Evolutionary conservation across 1,140 invertebrate species (phyloP).

Genomic region (Physella acuta): DNA sequence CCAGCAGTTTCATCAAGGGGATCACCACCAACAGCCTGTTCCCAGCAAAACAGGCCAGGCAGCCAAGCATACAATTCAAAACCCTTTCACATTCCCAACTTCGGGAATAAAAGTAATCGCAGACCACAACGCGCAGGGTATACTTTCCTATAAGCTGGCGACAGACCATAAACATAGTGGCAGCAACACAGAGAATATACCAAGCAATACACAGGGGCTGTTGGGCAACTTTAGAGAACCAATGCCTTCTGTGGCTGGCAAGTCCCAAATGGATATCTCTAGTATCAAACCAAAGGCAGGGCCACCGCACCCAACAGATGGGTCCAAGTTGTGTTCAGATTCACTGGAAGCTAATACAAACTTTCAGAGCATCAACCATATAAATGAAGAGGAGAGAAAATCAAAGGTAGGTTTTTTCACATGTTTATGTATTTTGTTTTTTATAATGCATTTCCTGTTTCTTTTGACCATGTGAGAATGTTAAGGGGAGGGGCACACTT

Average conservation of each 20-base stretch:
- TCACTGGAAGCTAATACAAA: not conserved
- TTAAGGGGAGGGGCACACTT: too few species aligned
- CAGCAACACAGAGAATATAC: not conserved
- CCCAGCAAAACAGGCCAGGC: not conserved
- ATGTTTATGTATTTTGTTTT: not conserved
- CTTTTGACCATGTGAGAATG: not conserved
- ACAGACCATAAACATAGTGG: not conserved
- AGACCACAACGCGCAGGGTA: not conserved
- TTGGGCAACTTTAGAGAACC: not conserved
- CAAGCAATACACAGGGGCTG: not conserved
- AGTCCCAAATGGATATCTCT: not conserved
- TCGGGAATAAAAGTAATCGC: conserved; percentile 7
- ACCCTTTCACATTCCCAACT: conserved; percentile 25
- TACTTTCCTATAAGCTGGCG: not conserved
- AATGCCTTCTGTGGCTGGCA: not conserved
- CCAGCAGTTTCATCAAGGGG: not conserved
- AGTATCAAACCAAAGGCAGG: not conserved
- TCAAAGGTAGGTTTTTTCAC: not conserved
- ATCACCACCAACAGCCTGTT: not conserved
- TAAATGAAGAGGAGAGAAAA: not conserved
- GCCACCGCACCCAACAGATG: not conserved
- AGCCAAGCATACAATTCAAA: conserved; percentile 2
- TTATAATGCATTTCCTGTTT: not conserved
- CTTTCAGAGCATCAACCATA: not conserved
- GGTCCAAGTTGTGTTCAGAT: not conserved